Evolutionary conservation across 2,113 vertebrate genomes (phyloP).

Genomic region (Prinia subflava): DNA sequence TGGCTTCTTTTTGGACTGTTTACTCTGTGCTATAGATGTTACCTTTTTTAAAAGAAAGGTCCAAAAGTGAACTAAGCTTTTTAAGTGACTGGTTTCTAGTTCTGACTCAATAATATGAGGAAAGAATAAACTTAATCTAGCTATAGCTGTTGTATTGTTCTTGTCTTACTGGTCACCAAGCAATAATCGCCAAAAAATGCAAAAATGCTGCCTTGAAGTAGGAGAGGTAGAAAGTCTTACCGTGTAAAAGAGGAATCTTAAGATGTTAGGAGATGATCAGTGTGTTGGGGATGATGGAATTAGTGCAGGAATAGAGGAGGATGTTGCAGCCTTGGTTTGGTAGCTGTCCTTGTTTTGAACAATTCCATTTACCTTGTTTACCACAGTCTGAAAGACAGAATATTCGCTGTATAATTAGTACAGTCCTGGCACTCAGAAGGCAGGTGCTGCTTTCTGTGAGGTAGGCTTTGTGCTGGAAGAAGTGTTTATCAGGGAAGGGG

Average conservation of each 20-base stretch:
- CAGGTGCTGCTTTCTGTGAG: not conserved
- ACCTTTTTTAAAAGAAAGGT: not conserved
- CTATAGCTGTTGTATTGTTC: not conserved
- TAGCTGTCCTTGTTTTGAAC: not conserved
- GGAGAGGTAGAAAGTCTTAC: not conserved
- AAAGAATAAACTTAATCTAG: not conserved
- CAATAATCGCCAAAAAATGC: not conserved
- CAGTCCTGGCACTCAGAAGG: not conserved
- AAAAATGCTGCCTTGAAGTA: not conserved
- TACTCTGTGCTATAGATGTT: fast-evolving
- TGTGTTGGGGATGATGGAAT: not conserved
- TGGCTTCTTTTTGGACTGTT: not conserved
- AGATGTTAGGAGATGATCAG: not conserved
- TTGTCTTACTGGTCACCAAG: not conserved
- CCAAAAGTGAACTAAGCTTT: not conserved
- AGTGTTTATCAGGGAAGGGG: no score
- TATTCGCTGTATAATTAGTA: not conserved
- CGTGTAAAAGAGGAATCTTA: not conserved
- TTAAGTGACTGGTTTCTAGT: not conserved
- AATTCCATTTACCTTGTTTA: not conserved
- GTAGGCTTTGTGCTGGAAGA: not conserved
- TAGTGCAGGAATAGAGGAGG: not conserved
- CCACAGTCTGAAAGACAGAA: not conserved
- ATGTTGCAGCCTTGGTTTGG: not conserved
- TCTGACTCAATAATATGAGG: not conserved